Conservation (phyloP, 2,113 vertebrate species). For the Apteryx mantelli region DNA sequence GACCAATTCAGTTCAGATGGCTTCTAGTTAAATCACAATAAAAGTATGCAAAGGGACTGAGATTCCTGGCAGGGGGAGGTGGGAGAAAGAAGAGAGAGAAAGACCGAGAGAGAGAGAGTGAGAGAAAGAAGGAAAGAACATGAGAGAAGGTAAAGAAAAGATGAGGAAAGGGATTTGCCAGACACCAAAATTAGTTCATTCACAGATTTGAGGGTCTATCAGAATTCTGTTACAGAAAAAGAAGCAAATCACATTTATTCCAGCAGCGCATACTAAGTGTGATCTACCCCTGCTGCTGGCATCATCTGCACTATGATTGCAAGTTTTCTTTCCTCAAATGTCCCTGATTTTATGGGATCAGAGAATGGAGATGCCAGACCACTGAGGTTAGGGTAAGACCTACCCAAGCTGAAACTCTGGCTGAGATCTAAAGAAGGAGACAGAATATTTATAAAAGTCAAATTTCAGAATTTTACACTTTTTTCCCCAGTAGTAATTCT, state of each 20-base stretch:
- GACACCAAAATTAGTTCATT: not conserved
- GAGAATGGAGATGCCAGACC: constrained; percentile 16
- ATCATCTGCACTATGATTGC: not conserved
- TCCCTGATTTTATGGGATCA: constrained; percentile 47
- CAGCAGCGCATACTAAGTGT: not conserved
- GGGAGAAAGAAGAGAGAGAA: not conserved
- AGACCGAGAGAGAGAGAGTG: not conserved
- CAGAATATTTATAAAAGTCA: constrained; percentile 44
- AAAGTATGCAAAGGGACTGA: not conserved
- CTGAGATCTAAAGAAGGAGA: constrained; percentile 56
- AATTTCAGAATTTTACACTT: not conserved
- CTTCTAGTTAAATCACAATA: not conserved
- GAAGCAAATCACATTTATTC: not conserved
- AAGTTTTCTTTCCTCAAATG: constrained; percentile 6
- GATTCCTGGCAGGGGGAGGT: not conserved
- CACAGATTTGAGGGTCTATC: not conserved
- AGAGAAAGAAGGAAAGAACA: not conserved
- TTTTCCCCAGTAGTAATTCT: not conserved
- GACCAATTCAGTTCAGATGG: not conserved
- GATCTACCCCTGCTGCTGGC: not conserved
- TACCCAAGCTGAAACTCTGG: constrained; percentile 63
- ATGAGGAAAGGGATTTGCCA: not conserved
- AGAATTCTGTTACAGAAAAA: not conserved
- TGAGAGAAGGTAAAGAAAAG: not conserved
- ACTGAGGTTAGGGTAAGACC: constrained; percentile 29